Base-by-base conservation (phyloP, 1,140 invertebrate species). In the Hermetia illucens region DNA sequence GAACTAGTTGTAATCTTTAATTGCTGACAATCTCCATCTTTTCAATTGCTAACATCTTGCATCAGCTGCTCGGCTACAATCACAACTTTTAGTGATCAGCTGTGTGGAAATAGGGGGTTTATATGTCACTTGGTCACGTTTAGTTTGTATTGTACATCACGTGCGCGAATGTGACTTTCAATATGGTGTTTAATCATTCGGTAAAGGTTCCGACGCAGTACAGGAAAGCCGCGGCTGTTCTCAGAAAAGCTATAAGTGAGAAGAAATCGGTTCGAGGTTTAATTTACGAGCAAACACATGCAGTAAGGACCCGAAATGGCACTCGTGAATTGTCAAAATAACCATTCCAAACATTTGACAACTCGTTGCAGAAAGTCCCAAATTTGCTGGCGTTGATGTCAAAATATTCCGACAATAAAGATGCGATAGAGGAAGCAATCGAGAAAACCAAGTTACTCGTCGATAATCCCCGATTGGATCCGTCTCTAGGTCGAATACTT, bases 141-240 rank as follows among this genome's bases (percentile, higher is more conserved):
- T n/a, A n/a, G n/a, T n/a, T n/a, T n/a, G n/a, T n/a, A n/a, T n/a
- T n/a, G n/a, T n/a, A n/a, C n/a, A n/a, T n/a, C n/a, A n/a, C n/a
- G n/a, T n/a, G n/a, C n/a, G n/a, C n/a, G n/a, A n/a, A n/a, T n/a
- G n/a, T n/a, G n/a, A n/a, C n/a, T n/a, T n/a, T n/a, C n/a, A n/a
- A n/a, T n/a, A n/a, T n/a, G n/a, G 5, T 67, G 66, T 77, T 74
- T 58, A 64, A 70, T 44, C 78, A 82, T 62, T 82, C 79, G 27
- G 55, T 82, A 25, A 80, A 74, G 67, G 77, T 85, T 43, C 82
- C 82, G 29, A 69, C 73, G 53, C 61, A 83, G 52, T 90, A 83
- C 55, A 83, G 81, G 66, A 52, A 68, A 42, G 71, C 75, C 16
- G 70, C 77, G 2, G 72, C 72, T 53, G 71, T 82, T 38, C 61